phyloP scores from a whole-genome alignment of 2,888 invertebrate species.

The Aplocera efformata region DNA sequence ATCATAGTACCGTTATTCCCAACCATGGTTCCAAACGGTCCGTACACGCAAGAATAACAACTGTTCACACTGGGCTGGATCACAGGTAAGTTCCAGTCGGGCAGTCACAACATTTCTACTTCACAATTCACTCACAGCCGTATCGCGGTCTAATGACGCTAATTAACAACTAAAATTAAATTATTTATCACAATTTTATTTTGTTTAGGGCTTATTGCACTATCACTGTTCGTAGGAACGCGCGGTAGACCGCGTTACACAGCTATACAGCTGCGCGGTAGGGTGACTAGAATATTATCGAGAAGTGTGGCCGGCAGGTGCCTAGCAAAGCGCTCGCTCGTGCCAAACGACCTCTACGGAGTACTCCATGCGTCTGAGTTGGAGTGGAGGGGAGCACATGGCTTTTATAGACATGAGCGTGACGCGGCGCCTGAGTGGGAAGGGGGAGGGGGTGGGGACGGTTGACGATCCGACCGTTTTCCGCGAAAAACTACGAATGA shows the following conservation, averaged over 20 bases:
- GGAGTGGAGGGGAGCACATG: slow-evolving; percentile 69
- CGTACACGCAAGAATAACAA: slow-evolving; percentile 71
- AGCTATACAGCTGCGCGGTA: slow-evolving; percentile 74
- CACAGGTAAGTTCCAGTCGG: slow-evolving; percentile 77
- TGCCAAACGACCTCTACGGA: slow-evolving; percentile 82
- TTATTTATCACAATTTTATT: slow-evolving; percentile 77
- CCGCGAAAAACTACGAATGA: slow-evolving; percentile 73
- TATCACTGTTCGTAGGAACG: slow-evolving; percentile 80
- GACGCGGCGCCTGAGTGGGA: slow-evolving; percentile 58
- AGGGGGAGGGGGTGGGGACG: slow-evolving; percentile 36
- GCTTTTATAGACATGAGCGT: slow-evolving; percentile 70
- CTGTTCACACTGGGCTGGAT: slow-evolving; percentile 72
- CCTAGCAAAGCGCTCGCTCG: slow-evolving; percentile 82
- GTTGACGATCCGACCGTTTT: slow-evolving; percentile 70
- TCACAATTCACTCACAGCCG: slow-evolving; percentile 79
- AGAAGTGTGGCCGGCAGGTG: slow-evolving; percentile 79
- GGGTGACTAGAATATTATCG: slow-evolving; percentile 78
- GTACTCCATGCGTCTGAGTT: slow-evolving; percentile 82
- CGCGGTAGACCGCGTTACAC: slow-evolving; percentile 75
- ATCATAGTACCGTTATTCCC: slow-evolving; percentile 92
- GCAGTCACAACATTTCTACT: slow-evolving; percentile 77
- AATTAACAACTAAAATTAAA: slow-evolving; percentile 76
- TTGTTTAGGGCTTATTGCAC: slow-evolving; percentile 75
- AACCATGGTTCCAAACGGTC: slow-evolving; percentile 84
- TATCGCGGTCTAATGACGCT: slow-evolving; percentile 64